Evolutionary conservation across 2,797 vertebrate species (phyloP).

Genomic region (Muraenolepis orangiensis): DNA sequence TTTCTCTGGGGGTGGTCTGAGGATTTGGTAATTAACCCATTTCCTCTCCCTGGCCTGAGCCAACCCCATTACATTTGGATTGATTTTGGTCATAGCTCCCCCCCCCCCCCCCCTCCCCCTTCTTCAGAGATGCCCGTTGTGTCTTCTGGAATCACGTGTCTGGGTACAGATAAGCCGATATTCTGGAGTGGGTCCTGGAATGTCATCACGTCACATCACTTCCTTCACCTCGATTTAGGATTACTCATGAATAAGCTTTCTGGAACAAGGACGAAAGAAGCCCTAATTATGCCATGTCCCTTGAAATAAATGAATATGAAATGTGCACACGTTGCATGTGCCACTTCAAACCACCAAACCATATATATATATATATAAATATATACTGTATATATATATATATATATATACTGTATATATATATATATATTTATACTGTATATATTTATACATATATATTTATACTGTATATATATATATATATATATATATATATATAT

Average conservation of each 20-base stretch:
- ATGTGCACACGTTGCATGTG: neutral
- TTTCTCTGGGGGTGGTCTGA: constrained; percentile 52
- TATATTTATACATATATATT: no score
- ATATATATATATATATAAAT: no score
- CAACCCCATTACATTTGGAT: constrained; percentile 26
- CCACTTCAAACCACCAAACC: neutral
- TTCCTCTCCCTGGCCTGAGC: constrained; percentile 42
- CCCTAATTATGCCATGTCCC: neutral
- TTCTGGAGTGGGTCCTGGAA: neutral
- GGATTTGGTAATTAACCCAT: constrained; percentile 57
- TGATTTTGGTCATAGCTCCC: constrained; percentile 21
- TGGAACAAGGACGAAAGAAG: neutral
- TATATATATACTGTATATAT: no score
- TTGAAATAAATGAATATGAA: neutral
- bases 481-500: no score
- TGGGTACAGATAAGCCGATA: neutral
- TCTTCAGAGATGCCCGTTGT: neutral
- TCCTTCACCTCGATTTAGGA: neutral
- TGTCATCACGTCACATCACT: neutral
- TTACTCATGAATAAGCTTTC: neutral
- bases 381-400: no score
- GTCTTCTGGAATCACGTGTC: neutral
- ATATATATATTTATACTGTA: no score
- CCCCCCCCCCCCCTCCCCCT: neutral
- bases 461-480: no score